Evolutionary conservation across 2,113 vertebrate species (phyloP).

Genomic region (Podocnemis expansa): DNA sequence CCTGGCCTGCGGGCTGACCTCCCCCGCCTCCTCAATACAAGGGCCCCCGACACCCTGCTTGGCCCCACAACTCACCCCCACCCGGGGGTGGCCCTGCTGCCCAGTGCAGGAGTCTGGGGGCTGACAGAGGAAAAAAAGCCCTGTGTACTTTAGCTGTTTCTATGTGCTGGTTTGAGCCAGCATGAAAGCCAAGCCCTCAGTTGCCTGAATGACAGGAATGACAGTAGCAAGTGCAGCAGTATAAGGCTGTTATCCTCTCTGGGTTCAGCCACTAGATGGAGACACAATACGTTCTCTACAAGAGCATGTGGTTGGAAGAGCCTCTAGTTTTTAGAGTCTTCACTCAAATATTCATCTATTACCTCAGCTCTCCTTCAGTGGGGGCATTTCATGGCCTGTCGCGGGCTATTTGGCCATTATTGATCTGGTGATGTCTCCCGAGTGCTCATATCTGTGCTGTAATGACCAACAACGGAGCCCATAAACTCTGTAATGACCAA

Average conservation of each 20-base stretch:
- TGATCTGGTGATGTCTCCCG: background rate
- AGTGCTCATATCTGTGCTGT: background rate
- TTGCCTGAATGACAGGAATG: too few relatives aligned
- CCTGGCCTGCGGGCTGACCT: too few relatives aligned
- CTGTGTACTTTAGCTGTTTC: too few relatives aligned
- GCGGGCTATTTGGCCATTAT: background rate
- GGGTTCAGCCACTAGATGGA: background rate
- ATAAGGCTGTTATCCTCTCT: background rate
- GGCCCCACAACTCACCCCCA: too few relatives aligned
- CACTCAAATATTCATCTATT: background rate
- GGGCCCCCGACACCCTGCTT: too few relatives aligned
- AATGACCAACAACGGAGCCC: background rate
- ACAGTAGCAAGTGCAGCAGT: background rate
- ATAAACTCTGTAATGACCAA: background rate
- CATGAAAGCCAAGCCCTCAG: too few relatives aligned
- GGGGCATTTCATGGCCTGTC: background rate
- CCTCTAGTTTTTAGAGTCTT: background rate
- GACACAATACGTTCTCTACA: background rate
- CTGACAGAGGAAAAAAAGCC: too few relatives aligned
- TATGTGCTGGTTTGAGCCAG: too few relatives aligned
- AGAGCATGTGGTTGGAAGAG: background rate
- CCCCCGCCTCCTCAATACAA: too few relatives aligned
- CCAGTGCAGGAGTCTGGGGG: too few relatives aligned
- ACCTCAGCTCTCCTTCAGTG: background rate
- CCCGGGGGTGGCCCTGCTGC: too few relatives aligned